phyloP scores from a whole-genome alignment of 2,797 vertebrate species.

The Prunella strophiata region DNA sequence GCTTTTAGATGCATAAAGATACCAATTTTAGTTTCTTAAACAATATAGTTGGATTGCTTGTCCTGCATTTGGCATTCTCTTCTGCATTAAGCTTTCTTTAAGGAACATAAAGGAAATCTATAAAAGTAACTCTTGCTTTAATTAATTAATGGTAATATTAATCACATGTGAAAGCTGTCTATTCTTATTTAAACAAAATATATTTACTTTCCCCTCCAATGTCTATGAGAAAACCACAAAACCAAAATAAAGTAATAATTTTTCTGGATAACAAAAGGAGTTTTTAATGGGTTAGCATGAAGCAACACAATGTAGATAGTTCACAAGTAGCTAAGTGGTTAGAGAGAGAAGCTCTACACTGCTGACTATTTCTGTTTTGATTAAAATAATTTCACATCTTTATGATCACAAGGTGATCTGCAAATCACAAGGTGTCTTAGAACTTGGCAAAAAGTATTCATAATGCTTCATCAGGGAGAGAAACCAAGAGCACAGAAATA shows the following conservation, averaged over 20 bases:
- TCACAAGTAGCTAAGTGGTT: not conserved
- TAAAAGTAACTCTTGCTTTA: not conserved
- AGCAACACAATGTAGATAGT: not conserved
- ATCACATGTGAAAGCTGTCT: not conserved
- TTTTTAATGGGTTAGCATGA: not conserved
- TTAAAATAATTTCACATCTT: slow-evolving; percentile 52
- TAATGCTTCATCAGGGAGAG: not conserved
- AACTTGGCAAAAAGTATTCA: not conserved
- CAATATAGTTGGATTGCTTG: not conserved
- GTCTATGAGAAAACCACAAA: slow-evolving; percentile 28
- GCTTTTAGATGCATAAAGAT: not conserved
- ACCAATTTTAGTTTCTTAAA: not conserved
- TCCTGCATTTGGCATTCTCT: not conserved
- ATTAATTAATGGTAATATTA: not conserved
- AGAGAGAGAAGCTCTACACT: not conserved
- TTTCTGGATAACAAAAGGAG: slow-evolving; percentile 28
- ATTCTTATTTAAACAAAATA: slow-evolving; percentile 35
- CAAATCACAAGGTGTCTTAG: slow-evolving; percentile 1
- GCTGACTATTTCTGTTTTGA: slow-evolving; percentile 22
- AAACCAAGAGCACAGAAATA: slow-evolving; percentile 4
- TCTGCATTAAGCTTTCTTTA: not conserved
- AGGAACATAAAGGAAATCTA: not conserved
- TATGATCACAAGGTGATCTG: not conserved
- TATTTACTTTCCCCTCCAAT: not conserved
- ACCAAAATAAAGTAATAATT: not conserved